Evolutionary conservation across 1,140 invertebrate species (phyloP).

Genomic region (Trachymyrmex septentrionalis): DNA sequence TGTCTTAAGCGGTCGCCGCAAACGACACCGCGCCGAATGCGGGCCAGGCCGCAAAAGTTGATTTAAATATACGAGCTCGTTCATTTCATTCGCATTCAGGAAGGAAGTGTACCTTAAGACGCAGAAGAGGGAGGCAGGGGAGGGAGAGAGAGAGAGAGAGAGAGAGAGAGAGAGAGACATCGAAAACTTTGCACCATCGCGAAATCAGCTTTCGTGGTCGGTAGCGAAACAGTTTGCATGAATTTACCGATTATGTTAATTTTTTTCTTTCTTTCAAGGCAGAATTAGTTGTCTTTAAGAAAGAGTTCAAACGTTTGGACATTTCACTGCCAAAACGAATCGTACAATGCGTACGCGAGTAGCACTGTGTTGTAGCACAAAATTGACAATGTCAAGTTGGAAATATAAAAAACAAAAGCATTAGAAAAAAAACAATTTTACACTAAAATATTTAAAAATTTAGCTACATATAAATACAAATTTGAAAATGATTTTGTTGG

Average conservation of each 20-base stretch:
- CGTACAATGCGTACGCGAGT: not conserved
- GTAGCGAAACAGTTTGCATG: constrained; percentile 24
- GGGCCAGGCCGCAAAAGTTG: not conserved
- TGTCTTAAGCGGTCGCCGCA: constrained; percentile 1
- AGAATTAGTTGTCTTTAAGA: constrained; percentile 3
- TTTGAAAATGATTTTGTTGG: too few relatives aligned
- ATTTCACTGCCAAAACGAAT: not conserved
- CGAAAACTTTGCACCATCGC: not conserved
- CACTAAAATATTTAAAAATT: too few relatives aligned
- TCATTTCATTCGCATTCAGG: constrained; percentile 61
- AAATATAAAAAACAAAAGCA: not conserved
- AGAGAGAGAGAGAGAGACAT: not conserved
- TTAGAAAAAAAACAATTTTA: too few relatives aligned
- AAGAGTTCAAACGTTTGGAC: not conserved
- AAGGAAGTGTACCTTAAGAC: constrained; percentile 11
- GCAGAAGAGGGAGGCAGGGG: not conserved
- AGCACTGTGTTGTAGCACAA: not conserved
- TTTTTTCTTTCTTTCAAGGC: not conserved
- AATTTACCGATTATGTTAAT: constrained; percentile 55
- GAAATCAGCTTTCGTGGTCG: constrained; percentile 4
- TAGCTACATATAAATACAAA: too few relatives aligned
- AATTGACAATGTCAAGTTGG: not conserved
- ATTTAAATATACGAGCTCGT: constrained; percentile 64
- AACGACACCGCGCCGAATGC: constrained; percentile 36
- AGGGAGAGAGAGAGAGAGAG: not conserved